phyloP scores from a whole-genome alignment of 2,888 invertebrate species.

The Spatulosminthurus flaviceps region DNA sequence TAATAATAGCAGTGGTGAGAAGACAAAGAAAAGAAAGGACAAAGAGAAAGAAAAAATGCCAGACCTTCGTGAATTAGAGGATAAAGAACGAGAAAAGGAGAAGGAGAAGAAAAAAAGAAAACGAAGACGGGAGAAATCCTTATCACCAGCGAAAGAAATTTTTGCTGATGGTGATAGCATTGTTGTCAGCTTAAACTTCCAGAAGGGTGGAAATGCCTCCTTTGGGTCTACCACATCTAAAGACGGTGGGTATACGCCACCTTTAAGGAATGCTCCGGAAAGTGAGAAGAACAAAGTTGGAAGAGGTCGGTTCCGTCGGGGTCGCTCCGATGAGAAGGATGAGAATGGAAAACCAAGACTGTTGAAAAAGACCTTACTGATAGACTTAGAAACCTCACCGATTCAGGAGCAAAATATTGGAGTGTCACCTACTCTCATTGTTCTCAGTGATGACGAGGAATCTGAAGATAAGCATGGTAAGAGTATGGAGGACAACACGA shows the following conservation, averaged over 20 bases:
- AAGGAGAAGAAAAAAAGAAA: constrained; percentile 64
- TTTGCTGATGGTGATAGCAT: constrained; percentile 94
- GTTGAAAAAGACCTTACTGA: constrained; percentile 55
- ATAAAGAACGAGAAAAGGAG: constrained; percentile 40
- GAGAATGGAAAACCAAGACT: constrained; percentile 44
- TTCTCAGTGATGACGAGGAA: constrained; percentile 82
- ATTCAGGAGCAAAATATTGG: constrained; percentile 56
- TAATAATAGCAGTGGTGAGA: constrained; percentile 61
- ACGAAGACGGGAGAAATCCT: constrained; percentile 66
- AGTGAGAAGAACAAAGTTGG: constrained; percentile 39
- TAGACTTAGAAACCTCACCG: constrained; percentile 57
- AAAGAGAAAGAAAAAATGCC: constrained; percentile 67
- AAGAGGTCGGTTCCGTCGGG: neutral
- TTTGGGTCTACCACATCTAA: constrained; percentile 25
- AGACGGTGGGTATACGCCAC: constrained; percentile 10
- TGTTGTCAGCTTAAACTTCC: constrained; percentile 90
- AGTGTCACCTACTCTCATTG: constrained; percentile 70
- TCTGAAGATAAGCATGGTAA: neutral
- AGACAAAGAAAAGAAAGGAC: constrained; percentile 69
- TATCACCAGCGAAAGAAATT: constrained; percentile 85
- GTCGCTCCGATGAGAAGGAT: constrained; percentile 20
- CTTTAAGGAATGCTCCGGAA: constrained; percentile 6
- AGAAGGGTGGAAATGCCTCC: constrained; percentile 69
- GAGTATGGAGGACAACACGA: neutral
- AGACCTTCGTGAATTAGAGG: constrained; percentile 63